Conservation (phyloP, 2,888 invertebrate genomes). For the Lasioglossum oenotherae region DNA sequence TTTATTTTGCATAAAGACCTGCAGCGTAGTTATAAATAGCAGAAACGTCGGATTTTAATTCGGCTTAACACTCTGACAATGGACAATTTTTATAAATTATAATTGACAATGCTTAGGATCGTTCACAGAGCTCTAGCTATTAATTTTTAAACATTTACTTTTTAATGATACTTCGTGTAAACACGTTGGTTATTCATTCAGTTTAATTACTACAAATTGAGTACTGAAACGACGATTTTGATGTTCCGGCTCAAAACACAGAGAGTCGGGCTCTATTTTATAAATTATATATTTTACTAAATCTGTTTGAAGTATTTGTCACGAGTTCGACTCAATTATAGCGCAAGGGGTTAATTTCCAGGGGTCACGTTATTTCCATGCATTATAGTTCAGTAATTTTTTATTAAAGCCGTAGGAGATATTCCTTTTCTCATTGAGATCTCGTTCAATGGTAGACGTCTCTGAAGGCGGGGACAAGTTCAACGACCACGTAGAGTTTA, state of each 20-base stretch:
- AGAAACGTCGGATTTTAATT: not conserved
- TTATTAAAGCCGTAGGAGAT: not conserved
- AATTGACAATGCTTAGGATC: too few species aligned
- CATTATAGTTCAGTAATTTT: not conserved
- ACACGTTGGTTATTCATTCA: too few species aligned
- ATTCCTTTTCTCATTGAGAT: not conserved
- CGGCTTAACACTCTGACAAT: too few species aligned
- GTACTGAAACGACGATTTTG: too few species aligned
- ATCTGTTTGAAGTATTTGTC: not conserved
- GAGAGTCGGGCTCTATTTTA: too few species aligned
- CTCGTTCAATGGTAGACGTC: conserved; percentile 39
- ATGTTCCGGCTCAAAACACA: too few species aligned
- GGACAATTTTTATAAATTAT: too few species aligned
- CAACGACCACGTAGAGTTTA: conserved; percentile 46
- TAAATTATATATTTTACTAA: not conserved
- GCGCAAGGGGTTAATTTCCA: not conserved
- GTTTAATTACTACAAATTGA: too few species aligned
- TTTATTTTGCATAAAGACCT: not conserved
- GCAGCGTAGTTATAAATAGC: not conserved
- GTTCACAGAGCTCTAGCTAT: too few species aligned
- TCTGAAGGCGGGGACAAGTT: conserved; percentile 48
- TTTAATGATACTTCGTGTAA: too few species aligned
- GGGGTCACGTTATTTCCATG: not conserved
- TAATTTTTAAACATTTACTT: too few species aligned
- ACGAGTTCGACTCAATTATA: not conserved